Percentiles rank a stretch among this genome's conserved stretches.
These are phyloP conservation scores for Carpatolechia fugitivella DNA, from an alignment of 2,888 invertebrate species.

Conservation along the genomic window DNA sequence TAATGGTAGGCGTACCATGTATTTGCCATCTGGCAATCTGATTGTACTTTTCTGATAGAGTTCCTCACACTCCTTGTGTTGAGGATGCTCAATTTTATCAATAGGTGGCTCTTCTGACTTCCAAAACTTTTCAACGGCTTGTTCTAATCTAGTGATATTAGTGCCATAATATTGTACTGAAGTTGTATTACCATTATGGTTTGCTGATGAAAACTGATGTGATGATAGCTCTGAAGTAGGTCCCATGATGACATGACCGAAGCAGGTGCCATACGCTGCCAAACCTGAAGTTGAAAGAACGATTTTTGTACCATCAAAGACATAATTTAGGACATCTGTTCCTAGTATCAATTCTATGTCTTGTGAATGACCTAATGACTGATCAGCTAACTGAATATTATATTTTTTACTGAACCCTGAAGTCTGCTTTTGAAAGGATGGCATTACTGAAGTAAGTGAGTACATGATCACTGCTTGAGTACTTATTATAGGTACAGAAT, in stretches of 20 bases:
- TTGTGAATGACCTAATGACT: neutral
- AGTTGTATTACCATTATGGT: neutral
- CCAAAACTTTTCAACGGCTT: conserved; percentile 13
- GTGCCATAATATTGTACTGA: neutral
- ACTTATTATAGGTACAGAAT: neutral
- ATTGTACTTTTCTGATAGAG: no score
- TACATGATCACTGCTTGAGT: neutral
- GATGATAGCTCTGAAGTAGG: neutral
- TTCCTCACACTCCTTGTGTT: conserved; percentile 7
- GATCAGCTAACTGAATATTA: neutral
- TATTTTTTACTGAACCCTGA: no score
- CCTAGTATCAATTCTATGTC: conserved; percentile 10
- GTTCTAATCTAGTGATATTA: neutral
- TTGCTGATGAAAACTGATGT: neutral
- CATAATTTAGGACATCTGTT: conserved; percentile 15
- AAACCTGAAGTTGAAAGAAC: conserved; percentile 7
- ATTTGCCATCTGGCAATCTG: no score
- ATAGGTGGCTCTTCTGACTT: conserved; percentile 14
- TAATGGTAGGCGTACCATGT: neutral
- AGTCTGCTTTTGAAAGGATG: neutral
- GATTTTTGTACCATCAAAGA: conserved; percentile 15
- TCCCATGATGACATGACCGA: conserved; percentile 17
- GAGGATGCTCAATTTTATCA: neutral
- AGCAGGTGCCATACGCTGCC: conserved; percentile 17
- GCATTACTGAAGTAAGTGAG: neutral